Conservation (phyloP, 2,888 invertebrate genomes). For the Pristionchus entomophagus region DNA sequence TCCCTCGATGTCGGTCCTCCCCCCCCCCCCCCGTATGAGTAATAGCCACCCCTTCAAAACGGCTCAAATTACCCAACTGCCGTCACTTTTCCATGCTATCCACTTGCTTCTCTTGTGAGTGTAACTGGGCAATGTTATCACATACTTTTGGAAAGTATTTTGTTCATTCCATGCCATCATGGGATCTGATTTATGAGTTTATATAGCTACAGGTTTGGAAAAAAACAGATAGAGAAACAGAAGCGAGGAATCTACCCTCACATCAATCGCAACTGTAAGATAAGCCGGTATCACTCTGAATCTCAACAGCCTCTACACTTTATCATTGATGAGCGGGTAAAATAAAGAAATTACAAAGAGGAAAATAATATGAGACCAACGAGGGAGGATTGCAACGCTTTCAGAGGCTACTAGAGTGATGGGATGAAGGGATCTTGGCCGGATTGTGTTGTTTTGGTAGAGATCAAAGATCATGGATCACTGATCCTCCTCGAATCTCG, state of each 20-base stretch:
- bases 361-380: background rate
- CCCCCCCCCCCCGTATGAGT: background rate
- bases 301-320: constrained; percentile 40
- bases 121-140: no score
- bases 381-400: background rate
- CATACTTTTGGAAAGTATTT: no score
- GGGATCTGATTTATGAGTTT: no score
- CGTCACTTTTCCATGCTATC: background rate
- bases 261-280: no score
- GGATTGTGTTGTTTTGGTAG: background rate
- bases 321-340: constrained; percentile 12
- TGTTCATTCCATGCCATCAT: no score
- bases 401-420: background rate
- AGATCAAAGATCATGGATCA: constrained; percentile 19
- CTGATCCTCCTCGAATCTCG: background rate
- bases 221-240: no score
- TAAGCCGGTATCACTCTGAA: no score
- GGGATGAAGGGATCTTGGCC: constrained; percentile 19
- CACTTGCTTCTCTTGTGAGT: no score
- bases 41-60: background rate
- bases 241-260: background rate
- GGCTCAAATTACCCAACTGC: background rate
- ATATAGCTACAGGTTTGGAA: no score
- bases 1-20: background rate
- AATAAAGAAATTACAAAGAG: background rate